Conservation (phyloP, 1,140 invertebrate genomes). For the Zaprionus taronus region DNA sequence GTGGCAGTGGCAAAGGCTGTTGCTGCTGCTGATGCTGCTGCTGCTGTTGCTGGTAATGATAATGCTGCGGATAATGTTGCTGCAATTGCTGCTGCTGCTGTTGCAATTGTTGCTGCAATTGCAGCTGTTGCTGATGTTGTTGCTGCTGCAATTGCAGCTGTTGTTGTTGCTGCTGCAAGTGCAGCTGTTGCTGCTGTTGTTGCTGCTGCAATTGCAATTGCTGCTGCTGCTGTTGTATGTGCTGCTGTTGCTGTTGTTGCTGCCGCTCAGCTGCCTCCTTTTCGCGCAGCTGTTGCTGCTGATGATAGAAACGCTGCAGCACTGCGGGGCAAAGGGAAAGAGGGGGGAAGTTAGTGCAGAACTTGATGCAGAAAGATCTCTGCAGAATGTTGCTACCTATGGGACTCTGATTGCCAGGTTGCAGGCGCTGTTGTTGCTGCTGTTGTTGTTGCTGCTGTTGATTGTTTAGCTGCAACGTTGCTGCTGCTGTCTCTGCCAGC, state of each 20-base stretch:
- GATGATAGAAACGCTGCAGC: constrained; percentile 85
- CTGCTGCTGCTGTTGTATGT: constrained; percentile 9
- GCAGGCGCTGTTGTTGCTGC: constrained; percentile 43
- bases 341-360: background rate
- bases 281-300: constrained; percentile 84
- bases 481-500: constrained; percentile 19
- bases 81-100: background rate
- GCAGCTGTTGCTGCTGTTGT: constrained; percentile 22
- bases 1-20: constrained; percentile 6
- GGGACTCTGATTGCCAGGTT: constrained; percentile 82
- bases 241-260: constrained; percentile 51
- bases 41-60: constrained; percentile 20
- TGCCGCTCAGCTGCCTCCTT: constrained; percentile 73
- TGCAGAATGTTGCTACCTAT: constrained; percentile 60
- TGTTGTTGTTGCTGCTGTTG: constrained; percentile 27
- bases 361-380: background rate
- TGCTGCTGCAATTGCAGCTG: constrained; percentile 6
- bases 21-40: constrained; percentile 26
- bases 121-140: constrained; percentile 6
- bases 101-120: constrained; percentile 6
- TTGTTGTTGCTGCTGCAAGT: constrained; percentile 12
- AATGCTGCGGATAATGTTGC: constrained; percentile 1
- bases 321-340: constrained; percentile 48
- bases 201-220: constrained; percentile 11
- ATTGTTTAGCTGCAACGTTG: constrained; percentile 1